phyloP scores from a whole-genome alignment of 2,797 vertebrate species.

The Silurus aristotelis region DNA sequence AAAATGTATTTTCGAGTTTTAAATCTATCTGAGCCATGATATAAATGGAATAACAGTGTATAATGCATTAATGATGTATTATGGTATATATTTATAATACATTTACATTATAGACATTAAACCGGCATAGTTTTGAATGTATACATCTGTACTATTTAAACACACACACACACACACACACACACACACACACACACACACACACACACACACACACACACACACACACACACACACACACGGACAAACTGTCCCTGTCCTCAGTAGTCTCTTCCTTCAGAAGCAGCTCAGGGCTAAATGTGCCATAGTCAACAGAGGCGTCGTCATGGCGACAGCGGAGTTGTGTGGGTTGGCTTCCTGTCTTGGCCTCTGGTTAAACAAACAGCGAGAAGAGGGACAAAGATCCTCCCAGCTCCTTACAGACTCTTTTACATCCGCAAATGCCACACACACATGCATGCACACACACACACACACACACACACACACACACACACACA shows the following conservation, averaged over 20 bases:
- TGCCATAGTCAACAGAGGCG: conserved; percentile 71
- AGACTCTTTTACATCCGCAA: conserved; percentile 83
- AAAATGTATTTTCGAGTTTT: not conserved
- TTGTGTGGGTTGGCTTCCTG: conserved; percentile 79
- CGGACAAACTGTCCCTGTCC: conserved; percentile 43
- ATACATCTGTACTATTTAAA: not conserved
- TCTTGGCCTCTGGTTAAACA: conserved; percentile 81
- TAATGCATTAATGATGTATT: no score
- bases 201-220: not conserved
- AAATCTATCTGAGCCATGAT: not conserved
- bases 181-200: conserved; percentile 48
- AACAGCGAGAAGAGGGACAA: conserved; percentile 68
- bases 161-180: conserved; percentile 42
- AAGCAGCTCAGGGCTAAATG: conserved; percentile 68
- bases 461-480: not conserved
- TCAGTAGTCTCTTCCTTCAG: conserved; percentile 58
- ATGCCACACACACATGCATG: conserved; percentile 54
- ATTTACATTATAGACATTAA: no score
- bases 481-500: conserved; percentile 19
- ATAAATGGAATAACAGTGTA: not conserved
- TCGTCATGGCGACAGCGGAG: conserved; percentile 77
- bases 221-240: conserved; percentile 47
- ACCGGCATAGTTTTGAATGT: not conserved
- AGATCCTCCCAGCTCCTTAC: conserved; percentile 70
- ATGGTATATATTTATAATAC: no score